Evolutionary conservation across 1,140 invertebrate species (phyloP), one percentile per base, ranked within the genome.

Genomic region (Papilio glaucus): DNA sequence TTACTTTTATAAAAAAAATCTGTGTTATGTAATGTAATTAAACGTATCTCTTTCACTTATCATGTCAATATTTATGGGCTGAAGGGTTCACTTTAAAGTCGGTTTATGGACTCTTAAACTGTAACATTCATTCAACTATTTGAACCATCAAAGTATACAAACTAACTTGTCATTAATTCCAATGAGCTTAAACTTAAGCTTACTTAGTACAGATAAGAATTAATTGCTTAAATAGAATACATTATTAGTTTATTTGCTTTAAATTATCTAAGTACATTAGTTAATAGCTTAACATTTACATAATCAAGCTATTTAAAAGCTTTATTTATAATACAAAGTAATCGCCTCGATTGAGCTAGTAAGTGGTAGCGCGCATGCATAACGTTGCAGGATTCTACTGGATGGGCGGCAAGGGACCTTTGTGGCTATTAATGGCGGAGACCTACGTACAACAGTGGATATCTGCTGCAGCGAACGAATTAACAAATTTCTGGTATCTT

Each of bases 171-270:
- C 29, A 53, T 9, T 53, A 41, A 41, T 13, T 13, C 45, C 7
- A 53, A 3, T 53, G 18, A 53, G 24, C 18, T 24, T 26, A 45
- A 18, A 49, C 4, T 49, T 53, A 53, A 53, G 18, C 49, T 53
- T 53, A 21, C 8, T 12, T 4, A 24, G 12, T 21, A 49, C 24
- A 53, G 21, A 53, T 24, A 24, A 12, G 21, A 10, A 53, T 26
- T 53, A 53, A 53, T 53, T 53, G 21, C 49, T 53, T 53, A 5
- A 42, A 24, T 18, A 24, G 49, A 26, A 53, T 53, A 53, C 9
- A 13, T 24, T 24, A 26, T 53, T 26, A 10, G 49, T 53, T 53
- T 53, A 53, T 53, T 53, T 53, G 5, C 24, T 53, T 53, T 53
- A 24, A 53, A 53, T 24, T 53, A 53, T 24, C 10, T 12, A 24